Evolutionary conservation across 2,888 invertebrate genomes (phyloP), one percentile per base, ranked within the genome.

Genomic region (Polia nebulosa): DNA sequence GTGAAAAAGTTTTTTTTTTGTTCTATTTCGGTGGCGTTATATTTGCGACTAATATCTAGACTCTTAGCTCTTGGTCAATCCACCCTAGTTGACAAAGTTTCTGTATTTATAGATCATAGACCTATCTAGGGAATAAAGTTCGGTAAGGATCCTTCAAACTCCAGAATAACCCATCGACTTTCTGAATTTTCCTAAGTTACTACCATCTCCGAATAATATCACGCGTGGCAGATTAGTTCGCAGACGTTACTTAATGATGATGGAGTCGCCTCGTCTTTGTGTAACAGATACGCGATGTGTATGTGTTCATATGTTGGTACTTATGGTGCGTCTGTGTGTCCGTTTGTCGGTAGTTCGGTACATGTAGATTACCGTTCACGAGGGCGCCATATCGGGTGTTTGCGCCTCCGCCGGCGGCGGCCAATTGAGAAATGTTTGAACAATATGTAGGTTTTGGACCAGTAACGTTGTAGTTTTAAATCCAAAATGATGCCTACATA

Each of bases 401-500:
- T 78, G 82, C 80, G 77, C 79, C 82, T 82, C 72, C 69, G 78
- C 78, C 78, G 68, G 74, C 78, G 68, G 74, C 74, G 78, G 76
- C 72, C 78, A 83, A 82, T 87, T 87, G 85, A 80, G 86, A 76
- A 87, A 87, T 89, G 82, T 89, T 89, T 89, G 86, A 85, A 87
- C 88, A 88, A 85, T 87, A 87, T 83, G 82, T 85, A 77, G 78
- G 85, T 82, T 84, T 80, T 80, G 68, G 62, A 64, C 68, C 70
- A 62, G 71, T 82, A 78, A 78, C 75, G 65, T 70, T 74, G 69
- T 78, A 66, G 67, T 72, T 80, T 66, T 83, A 72, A 78, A 68
- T 68, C 36, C 58, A 66, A 51, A 45, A 77, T 63, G 25, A 60
- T 22, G 47, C 44, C 51, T 61, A 32, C 47, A 34, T 60, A 29